phyloP scores from a whole-genome alignment of 2,797 vertebrate genomes.

The Cirrhinus mrigala region DNA sequence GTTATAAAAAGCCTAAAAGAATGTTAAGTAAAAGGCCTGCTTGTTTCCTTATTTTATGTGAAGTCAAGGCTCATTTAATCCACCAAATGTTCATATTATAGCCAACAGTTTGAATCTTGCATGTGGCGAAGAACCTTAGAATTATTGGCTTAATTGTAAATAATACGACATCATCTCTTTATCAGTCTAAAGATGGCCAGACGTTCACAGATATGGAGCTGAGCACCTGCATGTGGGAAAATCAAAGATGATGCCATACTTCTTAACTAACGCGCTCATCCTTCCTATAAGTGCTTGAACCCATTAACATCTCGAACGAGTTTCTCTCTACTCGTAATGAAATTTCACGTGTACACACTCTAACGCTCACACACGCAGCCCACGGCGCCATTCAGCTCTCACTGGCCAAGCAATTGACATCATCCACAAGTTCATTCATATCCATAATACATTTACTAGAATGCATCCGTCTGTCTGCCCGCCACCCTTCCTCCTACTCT shows the following conservation, averaged over 20 bases:
- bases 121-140: neutral
- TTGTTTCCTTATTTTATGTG: neutral
- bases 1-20: neutral
- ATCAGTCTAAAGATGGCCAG: neutral
- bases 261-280: neutral
- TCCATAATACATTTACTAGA: conserved; percentile 35
- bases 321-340: conserved; percentile 22
- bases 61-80: conserved; percentile 7
- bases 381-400: conserved; percentile 2
- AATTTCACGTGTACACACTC: conserved; percentile 40
- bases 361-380: conserved; percentile 15
- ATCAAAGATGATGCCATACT: conserved; percentile 21
- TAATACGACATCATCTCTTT: neutral
- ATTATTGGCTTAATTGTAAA: neutral
- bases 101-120: neutral
- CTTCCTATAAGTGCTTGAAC: conserved; percentile 19
- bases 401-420: conserved; percentile 8
- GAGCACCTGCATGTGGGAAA: conserved; percentile 8
- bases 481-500: conserved; percentile 24
- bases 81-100: conserved; percentile 9
- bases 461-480: neutral
- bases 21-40: neutral
- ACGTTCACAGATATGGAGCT: neutral
- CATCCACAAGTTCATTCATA: conserved; percentile 33
- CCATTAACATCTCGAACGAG: conserved; percentile 26